A percentile compares a stretch with the other conserved stretches of the same genome.
phyloP scores from a whole-genome alignment of 2,797 vertebrate genomes.

The Falco columbarius region DNA sequence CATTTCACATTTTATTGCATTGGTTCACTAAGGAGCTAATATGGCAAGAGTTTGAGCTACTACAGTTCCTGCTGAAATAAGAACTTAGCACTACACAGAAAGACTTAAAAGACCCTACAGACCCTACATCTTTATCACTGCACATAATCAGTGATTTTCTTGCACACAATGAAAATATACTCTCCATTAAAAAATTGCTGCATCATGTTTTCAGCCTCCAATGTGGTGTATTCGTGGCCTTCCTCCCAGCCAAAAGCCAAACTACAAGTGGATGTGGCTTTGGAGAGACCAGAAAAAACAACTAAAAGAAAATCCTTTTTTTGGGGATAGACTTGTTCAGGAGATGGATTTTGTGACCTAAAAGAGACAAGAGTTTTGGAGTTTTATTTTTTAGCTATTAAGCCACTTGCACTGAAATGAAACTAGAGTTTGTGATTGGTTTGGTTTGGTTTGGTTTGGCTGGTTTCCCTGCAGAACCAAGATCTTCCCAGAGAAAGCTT shows the following conservation, averaged over 20 bases:
- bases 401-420: neutral
- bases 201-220: neutral
- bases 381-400: neutral
- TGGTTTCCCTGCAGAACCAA: neutral
- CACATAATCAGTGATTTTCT: neutral
- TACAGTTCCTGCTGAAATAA: neutral
- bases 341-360: neutral
- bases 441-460: neutral
- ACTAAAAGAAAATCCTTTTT: neutral
- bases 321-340: neutral
- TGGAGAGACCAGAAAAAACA: neutral
- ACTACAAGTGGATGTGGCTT: neutral
- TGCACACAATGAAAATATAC: neutral
- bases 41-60: neutral
- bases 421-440: neutral
- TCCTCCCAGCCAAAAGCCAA: neutral
- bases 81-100: neutral
- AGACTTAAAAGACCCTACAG: neutral
- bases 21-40: constrained; percentile 32
- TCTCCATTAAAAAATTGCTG: neutral
- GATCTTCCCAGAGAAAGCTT: neutral
- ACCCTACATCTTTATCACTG: neutral
- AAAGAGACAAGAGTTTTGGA: neutral
- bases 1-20: constrained; percentile 63
- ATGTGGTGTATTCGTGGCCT: neutral